Percentiles rank a stretch among this genome's conserved stretches.
phyloP scores from a whole-genome alignment of 2,888 invertebrate genomes.

The Limnephilus rhombicus region DNA sequence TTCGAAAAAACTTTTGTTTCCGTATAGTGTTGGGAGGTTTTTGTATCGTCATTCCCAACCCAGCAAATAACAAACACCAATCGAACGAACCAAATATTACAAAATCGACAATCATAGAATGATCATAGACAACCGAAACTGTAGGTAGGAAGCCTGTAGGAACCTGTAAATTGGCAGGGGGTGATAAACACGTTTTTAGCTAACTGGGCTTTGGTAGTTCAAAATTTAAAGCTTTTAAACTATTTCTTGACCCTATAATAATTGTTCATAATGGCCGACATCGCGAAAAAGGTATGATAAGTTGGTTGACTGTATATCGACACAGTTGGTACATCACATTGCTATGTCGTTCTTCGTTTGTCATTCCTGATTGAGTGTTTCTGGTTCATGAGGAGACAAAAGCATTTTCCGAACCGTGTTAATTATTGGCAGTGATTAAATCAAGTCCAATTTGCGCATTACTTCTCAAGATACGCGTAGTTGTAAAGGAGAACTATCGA shows the following conservation, averaged over 20 bases:
- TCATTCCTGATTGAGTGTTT: slow-evolving; percentile 43
- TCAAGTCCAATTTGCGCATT: not conserved
- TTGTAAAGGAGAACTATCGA: not conserved
- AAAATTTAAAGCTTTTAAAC: slow-evolving; percentile 5
- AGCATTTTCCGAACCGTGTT: slow-evolving; percentile 18
- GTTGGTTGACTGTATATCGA: slow-evolving; percentile 20
- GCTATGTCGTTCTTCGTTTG: slow-evolving; percentile 38
- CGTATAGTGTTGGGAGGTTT: not conserved
- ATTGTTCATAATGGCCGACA: slow-evolving; percentile 63
- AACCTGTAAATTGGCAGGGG: slow-evolving; percentile 52
- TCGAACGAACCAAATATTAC: slow-evolving; percentile 4
- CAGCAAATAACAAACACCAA: slow-evolving; percentile 2
- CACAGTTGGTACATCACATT: slow-evolving; percentile 5
- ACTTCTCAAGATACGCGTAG: not conserved
- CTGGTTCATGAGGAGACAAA: slow-evolving; percentile 32
- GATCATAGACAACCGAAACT: slow-evolving; percentile 29
- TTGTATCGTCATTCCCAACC: not conserved
- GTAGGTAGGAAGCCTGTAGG: slow-evolving; percentile 22
- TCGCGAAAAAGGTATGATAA: slow-evolving; percentile 63
- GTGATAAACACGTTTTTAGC: slow-evolving; percentile 55
- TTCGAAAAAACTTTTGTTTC: not conserved
- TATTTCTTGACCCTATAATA: not conserved
- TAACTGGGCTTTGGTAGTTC: slow-evolving; percentile 36
- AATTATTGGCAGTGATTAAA: not conserved
- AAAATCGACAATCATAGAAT: slow-evolving; percentile 7